Evolutionary conservation across 2,797 vertebrate genomes (phyloP), one percentile per base, ranked within the genome.

Genomic region (Phalloptychus januarius): DNA sequence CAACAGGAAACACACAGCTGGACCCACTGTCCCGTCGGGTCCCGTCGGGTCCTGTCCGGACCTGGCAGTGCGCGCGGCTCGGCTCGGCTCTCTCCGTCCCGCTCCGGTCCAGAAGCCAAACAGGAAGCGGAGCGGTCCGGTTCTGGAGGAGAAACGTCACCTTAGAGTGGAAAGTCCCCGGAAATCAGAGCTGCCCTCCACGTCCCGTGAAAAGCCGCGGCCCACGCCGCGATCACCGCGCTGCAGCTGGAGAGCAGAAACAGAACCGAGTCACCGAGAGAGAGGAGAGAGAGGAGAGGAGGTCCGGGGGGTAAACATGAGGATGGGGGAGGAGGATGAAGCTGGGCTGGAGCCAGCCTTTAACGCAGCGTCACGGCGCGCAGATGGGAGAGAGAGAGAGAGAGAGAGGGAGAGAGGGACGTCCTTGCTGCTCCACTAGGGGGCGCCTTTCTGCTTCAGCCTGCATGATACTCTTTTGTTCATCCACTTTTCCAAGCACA

Each of bases 301-400:
- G 82, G 93, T 96, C 93, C 85, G 95, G 94, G 95, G 95, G 96
- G 95, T 97, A 97, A 97, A 97, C 97, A 97, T 95, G 95, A 54
- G 6, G 48, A 95, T 91, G 95, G 93, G 93, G 44, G 44, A 45
- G 44, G 12, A 45, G 44, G 44, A 46, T 95, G 93, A 89, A 95
- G 95, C 94, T 84, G 45, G 80, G 76, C 88, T 88, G 95, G 96
- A 96, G 96, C 96, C 96, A 94, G 96, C 96, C 96, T 96, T 93
- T 90, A 88, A 86, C 89, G 89, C 92, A 93, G 94, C 98, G 98
- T 99, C 98, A 98, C 90, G 90, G 95, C 79, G 85, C 91, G 89
- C 94, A 91, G 90, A 93, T 94, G 23, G n/a, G 52, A 56, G 52
- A 10, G 16, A 77, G 79, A 83, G 45, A 54, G 50, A 45, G 69